Evolutionary conservation across 2,797 vertebrate genomes (phyloP).

Genomic region (Galago senegalensis): DNA sequence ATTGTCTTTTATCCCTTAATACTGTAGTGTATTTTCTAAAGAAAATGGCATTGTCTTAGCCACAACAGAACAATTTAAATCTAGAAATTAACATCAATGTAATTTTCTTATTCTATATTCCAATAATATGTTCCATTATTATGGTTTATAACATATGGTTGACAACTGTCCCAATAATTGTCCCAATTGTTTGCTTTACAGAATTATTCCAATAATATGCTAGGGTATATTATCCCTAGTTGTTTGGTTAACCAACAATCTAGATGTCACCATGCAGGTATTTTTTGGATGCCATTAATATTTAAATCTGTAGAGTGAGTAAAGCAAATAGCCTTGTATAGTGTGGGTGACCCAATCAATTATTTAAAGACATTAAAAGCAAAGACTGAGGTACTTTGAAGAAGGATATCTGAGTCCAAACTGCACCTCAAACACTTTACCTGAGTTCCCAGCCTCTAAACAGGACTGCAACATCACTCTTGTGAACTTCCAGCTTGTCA

Average conservation of each 20-base stretch:
- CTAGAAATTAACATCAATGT: neutral
- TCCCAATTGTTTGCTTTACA: neutral
- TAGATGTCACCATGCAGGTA: neutral
- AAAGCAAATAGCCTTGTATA: neutral
- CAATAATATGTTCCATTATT: neutral
- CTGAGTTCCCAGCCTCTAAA: neutral
- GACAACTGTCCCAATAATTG: neutral
- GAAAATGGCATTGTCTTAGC: neutral
- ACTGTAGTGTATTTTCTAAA: neutral
- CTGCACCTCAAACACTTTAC: neutral
- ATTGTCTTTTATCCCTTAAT: neutral
- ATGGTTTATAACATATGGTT: neutral
- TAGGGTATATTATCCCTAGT: neutral
- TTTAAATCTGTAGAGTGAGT: neutral
- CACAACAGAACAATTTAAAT: neutral
- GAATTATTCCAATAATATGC: neutral
- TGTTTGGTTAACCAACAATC: neutral
- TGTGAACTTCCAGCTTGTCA: neutral
- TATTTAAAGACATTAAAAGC: neutral
- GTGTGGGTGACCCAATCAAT: too few relatives aligned
- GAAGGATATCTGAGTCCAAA: neutral
- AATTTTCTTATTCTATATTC: neutral
- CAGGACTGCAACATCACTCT: neutral
- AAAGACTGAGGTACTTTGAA: neutral
- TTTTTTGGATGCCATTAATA: neutral